These are phyloP conservation scores for Cyprinodon variegatus DNA, from an alignment of 2,113 vertebrate genomes.

Conservation along the genomic window DNA sequence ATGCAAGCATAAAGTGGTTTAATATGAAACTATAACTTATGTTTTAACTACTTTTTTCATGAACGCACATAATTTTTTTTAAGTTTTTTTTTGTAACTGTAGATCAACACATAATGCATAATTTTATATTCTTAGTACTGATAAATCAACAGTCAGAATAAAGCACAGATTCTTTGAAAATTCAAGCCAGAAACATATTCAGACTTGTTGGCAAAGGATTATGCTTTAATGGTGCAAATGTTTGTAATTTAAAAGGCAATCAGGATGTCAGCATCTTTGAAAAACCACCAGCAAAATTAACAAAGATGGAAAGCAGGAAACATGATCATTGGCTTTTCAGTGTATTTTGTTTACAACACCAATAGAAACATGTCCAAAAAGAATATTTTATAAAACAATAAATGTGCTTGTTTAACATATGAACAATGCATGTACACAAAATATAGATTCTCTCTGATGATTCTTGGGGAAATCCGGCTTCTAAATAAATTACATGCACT, in stretches of 20 bases:
- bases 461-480: constrained; percentile 34
- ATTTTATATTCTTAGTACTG: no score
- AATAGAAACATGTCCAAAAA: no score
- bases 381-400: no score
- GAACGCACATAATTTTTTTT: no score
- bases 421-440: not conserved
- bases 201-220: not conserved
- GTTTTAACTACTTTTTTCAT: no score
- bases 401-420: no score
- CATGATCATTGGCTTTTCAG: not conserved
- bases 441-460: constrained; percentile 19
- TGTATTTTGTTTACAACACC: not conserved
- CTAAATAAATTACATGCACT: constrained; percentile 62
- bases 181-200: not conserved
- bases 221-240: not conserved
- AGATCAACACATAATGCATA: not conserved
- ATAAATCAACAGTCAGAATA: not conserved
- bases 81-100: not conserved
- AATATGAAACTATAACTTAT: no score
- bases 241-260: not conserved
- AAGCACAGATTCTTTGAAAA: not conserved
- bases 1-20: no score
- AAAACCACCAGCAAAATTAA: no score
- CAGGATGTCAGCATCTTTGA: not conserved
- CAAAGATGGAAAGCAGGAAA: not conserved